Conservation (phyloP, 2,113 vertebrate species). For the Archocentrus centrarchus region DNA sequence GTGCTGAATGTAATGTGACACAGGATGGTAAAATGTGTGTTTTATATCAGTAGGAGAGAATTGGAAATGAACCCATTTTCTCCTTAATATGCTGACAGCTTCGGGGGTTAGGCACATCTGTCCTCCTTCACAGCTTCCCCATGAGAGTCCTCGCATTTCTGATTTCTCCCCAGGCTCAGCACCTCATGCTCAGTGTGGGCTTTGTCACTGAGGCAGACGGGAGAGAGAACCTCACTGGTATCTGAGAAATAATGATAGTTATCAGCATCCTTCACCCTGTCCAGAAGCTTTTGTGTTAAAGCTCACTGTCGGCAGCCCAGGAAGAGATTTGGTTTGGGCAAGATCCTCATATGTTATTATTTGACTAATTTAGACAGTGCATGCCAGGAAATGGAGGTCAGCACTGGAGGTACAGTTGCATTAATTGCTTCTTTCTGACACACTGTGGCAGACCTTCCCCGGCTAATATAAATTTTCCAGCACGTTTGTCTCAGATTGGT, state of each 20-base stretch:
- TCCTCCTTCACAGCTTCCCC: conserved; percentile 32
- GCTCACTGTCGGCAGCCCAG: not conserved
- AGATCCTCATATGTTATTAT: conserved; percentile 36
- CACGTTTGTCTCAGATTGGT: not conserved
- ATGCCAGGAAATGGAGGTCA: conserved; percentile 63
- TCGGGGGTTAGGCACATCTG: not conserved
- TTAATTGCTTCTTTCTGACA: conserved; percentile 65
- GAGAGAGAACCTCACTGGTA: not conserved
- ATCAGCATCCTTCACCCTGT: not conserved
- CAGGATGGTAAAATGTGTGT: conserved; percentile 14
- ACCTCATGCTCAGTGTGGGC: not conserved
- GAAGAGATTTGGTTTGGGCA: not conserved
- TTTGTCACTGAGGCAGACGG: not conserved
- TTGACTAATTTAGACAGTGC: conserved; percentile 37
- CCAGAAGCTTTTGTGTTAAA: not conserved
- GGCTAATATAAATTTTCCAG: conserved; percentile 31
- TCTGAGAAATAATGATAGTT: conserved; percentile 9
- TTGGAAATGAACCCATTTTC: conserved; percentile 4
- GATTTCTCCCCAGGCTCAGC: not conserved
- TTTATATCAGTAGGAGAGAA: not conserved
- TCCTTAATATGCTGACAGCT: conserved; percentile 23
- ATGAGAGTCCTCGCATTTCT: not conserved
- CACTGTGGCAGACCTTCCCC: conserved; percentile 31
- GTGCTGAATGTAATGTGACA: not conserved
- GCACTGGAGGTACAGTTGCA: conserved; percentile 27